A percentile compares a stretch with the other conserved stretches of the same genome.
Evolutionary conservation across 2,797 vertebrate genomes (phyloP).

Genomic region (Erithacus rubecula): DNA sequence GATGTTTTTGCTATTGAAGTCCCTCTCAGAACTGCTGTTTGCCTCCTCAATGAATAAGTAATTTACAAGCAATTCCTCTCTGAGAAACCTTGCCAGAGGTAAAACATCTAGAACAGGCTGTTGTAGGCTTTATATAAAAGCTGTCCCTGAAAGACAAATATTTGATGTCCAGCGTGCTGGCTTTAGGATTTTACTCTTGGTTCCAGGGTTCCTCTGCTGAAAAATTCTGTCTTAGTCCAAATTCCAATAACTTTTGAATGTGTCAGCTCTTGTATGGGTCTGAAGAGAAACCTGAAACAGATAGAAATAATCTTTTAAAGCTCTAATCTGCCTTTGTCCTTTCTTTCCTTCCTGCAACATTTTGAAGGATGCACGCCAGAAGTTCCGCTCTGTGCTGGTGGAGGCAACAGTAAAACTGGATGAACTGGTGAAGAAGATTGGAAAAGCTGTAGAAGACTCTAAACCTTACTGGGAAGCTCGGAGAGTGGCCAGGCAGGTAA

Average conservation of each 20-base stretch:
- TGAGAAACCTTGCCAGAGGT: not conserved
- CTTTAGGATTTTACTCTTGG: rapidly evolving
- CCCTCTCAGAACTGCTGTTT: not conserved
- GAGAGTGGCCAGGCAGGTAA: constrained; percentile 89
- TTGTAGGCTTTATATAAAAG: not conserved
- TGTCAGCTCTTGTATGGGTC: not conserved
- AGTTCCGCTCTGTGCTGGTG: constrained; percentile 90
- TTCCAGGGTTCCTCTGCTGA: not conserved
- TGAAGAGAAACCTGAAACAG: not conserved
- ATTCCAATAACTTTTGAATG: not conserved
- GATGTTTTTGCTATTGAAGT: not conserved
- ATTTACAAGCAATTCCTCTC: not conserved
- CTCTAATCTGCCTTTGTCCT: constrained; percentile 2
- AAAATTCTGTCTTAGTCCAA: not conserved
- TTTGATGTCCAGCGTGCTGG: not conserved
- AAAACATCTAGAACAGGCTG: not conserved
- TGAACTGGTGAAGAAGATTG: constrained; percentile 93
- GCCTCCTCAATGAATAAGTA: rapidly evolving
- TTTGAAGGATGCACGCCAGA: constrained; percentile 89
- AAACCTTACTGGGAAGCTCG: constrained; percentile 99
- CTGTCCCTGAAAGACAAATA: not conserved
- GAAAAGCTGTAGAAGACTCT: constrained; percentile 93
- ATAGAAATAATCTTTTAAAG: not conserved
- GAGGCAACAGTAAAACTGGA: constrained; percentile 94
- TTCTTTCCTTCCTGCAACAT: not conserved